Evolutionary conservation across 2,113 vertebrate genomes (phyloP).

Genomic region (Tautogolabrus adspersus): DNA sequence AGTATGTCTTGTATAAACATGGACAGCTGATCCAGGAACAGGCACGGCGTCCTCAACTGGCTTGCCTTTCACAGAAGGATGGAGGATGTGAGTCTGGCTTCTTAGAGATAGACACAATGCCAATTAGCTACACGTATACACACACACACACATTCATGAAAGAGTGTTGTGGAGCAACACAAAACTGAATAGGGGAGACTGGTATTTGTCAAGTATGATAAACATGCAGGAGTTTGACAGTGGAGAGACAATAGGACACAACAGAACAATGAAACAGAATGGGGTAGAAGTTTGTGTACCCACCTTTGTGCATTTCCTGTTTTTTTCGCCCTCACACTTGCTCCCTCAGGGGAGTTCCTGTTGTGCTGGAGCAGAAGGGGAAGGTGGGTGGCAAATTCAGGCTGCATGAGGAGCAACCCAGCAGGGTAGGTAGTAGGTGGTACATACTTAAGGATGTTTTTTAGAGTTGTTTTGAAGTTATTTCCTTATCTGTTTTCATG

Average conservation of each 20-base stretch:
- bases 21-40: slow-evolving; percentile 37
- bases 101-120: slow-evolving; percentile 69
- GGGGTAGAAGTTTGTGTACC: slow-evolving; percentile 31
- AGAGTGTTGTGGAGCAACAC: background rate
- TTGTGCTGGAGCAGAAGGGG: slow-evolving; percentile 60
- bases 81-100: slow-evolving; percentile 56
- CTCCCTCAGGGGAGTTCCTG: slow-evolving; percentile 62
- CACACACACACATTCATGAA: background rate
- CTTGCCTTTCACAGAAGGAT: slow-evolving; percentile 38
- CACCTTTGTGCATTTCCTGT: slow-evolving; percentile 55
- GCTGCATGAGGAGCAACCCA: slow-evolving; percentile 45
- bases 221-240: slow-evolving; percentile 21
- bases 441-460: slow-evolving; percentile 37
- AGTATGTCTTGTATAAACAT: background rate
- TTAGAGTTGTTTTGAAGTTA: slow-evolving; percentile 28
- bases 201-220: slow-evolving; percentile 3
- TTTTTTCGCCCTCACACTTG: slow-evolving; percentile 62
- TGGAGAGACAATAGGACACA: slow-evolving; percentile 2
- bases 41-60: slow-evolving; percentile 29
- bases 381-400: slow-evolving; percentile 67
- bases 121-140: slow-evolving; percentile 55
- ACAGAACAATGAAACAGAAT: slow-evolving; percentile 18
- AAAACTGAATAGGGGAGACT: slow-evolving; percentile 10
- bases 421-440: slow-evolving; percentile 56
- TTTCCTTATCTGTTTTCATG: slow-evolving; percentile 28